Percentiles rank a stretch among this genome's conserved stretches.
Conservation (phyloP, 1,140 invertebrate genomes). For the Tribolium castaneum region DNA sequence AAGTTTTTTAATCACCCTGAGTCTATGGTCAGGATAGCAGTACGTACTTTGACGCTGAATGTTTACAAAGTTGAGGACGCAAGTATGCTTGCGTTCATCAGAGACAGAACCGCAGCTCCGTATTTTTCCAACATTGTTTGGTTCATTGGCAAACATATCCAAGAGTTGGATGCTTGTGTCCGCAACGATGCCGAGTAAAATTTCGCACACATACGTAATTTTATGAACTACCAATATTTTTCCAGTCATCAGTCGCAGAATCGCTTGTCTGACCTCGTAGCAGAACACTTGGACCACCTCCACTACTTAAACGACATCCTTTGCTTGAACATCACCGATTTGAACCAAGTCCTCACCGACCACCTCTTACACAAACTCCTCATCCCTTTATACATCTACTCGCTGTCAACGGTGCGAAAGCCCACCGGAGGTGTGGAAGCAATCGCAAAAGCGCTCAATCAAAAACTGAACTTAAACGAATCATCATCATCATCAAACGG, state of each 20-base stretch:
- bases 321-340: constrained; percentile 88
- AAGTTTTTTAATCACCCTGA: constrained; percentile 99
- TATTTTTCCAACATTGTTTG: constrained; percentile 99
- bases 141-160: constrained; percentile 98
- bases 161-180: constrained; percentile 95
- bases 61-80: constrained; percentile 96
- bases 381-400: constrained; percentile 95
- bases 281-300: constrained; percentile 97
- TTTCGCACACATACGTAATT: too few relatives aligned
- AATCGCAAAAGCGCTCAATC: constrained; percentile 60
- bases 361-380: constrained; percentile 94
- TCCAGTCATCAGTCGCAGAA: constrained; percentile 89
- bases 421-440: constrained; percentile 61
- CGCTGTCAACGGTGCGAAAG: constrained; percentile 70
- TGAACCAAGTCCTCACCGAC: constrained; percentile 96
- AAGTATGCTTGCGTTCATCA: constrained; percentile 95
- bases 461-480: constrained; percentile 59
- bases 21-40: constrained; percentile 99
- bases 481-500: not conserved
- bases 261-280: constrained; percentile 93
- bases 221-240: constrained; percentile 57
- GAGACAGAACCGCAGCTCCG: constrained; percentile 94
- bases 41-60: constrained; percentile 96
- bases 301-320: constrained; percentile 99
- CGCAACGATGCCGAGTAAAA: constrained; percentile 91